These are phyloP conservation scores for Meandrina meandrites DNA, from an alignment of 92 coral and sea anemone genomes.

Conservation along the genomic window DNA sequence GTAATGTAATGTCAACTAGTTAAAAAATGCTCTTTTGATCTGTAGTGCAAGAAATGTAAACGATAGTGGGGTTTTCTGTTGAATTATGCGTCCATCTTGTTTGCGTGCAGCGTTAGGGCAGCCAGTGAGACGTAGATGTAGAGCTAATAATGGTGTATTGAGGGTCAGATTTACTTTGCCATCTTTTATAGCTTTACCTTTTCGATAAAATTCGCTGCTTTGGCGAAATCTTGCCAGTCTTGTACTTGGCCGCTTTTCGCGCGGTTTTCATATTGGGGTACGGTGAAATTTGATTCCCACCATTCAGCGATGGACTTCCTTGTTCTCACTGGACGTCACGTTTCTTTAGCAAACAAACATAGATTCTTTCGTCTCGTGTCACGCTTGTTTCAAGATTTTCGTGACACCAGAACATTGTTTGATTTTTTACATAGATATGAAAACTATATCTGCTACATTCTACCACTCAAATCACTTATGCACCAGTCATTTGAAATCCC, in stretches of 20 bases:
- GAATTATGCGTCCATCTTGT: not conserved
- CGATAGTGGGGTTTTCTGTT: too few relatives aligned
- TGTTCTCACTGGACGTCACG: not conserved
- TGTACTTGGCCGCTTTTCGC: not conserved
- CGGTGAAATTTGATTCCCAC: constrained; percentile 1
- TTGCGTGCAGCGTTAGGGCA: not conserved
- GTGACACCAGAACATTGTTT: too few relatives aligned
- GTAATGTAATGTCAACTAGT: not conserved
- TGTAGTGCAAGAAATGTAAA: not conserved
- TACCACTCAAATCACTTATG: too few relatives aligned
- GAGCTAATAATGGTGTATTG: too few relatives aligned
- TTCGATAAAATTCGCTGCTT: not conserved
- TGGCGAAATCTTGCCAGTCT: not conserved
- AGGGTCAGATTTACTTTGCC: not conserved
- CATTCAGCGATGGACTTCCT: not conserved
- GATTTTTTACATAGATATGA: too few relatives aligned
- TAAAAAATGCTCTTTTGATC: not conserved
- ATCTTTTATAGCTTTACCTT: not conserved
- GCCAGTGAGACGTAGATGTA: too few relatives aligned
- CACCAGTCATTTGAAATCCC: too few relatives aligned
- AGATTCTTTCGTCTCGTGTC: too few relatives aligned
- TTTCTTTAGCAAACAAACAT: not conserved
- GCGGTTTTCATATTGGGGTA: not conserved
- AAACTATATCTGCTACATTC: too few relatives aligned
- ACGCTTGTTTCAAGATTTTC: too few relatives aligned